Conservation (phyloP, 2,113 vertebrate species). For the Saimiri boliviensis region DNA sequence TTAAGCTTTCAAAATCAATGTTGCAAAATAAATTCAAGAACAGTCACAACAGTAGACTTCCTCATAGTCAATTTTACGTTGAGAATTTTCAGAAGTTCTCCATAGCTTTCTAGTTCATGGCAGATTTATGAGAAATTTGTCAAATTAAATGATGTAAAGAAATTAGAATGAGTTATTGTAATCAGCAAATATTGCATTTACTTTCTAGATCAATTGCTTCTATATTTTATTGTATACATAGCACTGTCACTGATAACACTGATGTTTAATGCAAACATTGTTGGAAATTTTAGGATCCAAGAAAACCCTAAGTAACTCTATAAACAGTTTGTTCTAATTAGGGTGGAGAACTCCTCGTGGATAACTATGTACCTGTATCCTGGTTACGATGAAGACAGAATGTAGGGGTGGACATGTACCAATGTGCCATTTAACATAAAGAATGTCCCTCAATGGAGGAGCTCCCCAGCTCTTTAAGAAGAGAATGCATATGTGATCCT, state of each 20-base stretch:
- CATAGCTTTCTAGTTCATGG: neutral
- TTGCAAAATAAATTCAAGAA: neutral
- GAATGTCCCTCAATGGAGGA: neutral
- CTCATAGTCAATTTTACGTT: neutral
- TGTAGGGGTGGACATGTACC: too few species aligned
- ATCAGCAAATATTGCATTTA: neutral
- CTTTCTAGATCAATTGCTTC: neutral
- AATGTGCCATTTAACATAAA: neutral
- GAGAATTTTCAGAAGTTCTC: neutral
- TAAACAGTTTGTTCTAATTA: neutral
- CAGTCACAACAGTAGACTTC: neutral
- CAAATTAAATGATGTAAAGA: neutral
- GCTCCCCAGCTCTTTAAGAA: neutral
- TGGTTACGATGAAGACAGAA: neutral
- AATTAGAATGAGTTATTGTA: neutral
- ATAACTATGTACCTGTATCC: neutral
- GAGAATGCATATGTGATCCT: too few species aligned
- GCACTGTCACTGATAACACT: neutral
- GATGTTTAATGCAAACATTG: neutral
- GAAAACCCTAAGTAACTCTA: neutral
- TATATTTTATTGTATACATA: neutral
- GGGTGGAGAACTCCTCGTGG: neutral
- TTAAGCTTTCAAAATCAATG: neutral
- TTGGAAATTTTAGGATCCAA: neutral
- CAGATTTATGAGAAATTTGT: neutral